These are phyloP conservation scores for Eumacrocentrus americanus DNA, from an alignment of 2,888 invertebrate species.

Conservation along the genomic window DNA sequence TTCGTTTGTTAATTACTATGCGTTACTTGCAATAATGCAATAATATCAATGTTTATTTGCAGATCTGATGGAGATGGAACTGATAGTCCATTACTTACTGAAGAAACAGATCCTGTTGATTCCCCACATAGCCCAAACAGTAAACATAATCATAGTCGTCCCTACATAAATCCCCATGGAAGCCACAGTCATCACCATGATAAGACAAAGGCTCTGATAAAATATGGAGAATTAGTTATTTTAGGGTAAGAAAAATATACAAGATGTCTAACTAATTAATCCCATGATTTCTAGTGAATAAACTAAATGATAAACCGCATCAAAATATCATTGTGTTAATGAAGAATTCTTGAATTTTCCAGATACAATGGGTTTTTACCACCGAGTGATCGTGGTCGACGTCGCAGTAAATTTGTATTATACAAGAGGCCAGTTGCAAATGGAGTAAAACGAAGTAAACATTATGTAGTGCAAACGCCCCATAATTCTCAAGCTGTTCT, in stretches of 20 bases:
- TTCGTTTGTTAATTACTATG: conserved; percentile 4
- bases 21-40: too few species aligned
- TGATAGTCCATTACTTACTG: conserved; percentile 59
- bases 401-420: conserved; percentile 92
- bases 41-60: conserved; percentile 31
- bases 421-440: conserved; percentile 84
- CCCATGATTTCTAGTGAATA: neutral
- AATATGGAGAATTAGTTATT: conserved; percentile 93
- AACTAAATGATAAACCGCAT: too few species aligned
- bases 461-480: conserved; percentile 95
- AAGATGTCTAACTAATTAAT: neutral
- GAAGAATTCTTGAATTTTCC: conserved; percentile 45
- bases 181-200: conserved; percentile 71
- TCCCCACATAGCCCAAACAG: conserved; percentile 58
- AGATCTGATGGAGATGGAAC: conserved; percentile 61
- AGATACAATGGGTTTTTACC: conserved; percentile 95
- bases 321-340: neutral
- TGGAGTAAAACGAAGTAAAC: conserved; percentile 92
- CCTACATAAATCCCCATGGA: conserved; percentile 52
- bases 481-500: conserved; percentile 94
- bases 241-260: conserved; percentile 77
- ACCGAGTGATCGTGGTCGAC: conserved; percentile 90
- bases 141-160: conserved; percentile 55
- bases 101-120: conserved; percentile 59
- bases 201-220: conserved; percentile 78